Evolutionary conservation across 2,797 vertebrate species (phyloP), one percentile per base, ranked within the genome.

Genomic region (Pampus argenteus): DNA sequence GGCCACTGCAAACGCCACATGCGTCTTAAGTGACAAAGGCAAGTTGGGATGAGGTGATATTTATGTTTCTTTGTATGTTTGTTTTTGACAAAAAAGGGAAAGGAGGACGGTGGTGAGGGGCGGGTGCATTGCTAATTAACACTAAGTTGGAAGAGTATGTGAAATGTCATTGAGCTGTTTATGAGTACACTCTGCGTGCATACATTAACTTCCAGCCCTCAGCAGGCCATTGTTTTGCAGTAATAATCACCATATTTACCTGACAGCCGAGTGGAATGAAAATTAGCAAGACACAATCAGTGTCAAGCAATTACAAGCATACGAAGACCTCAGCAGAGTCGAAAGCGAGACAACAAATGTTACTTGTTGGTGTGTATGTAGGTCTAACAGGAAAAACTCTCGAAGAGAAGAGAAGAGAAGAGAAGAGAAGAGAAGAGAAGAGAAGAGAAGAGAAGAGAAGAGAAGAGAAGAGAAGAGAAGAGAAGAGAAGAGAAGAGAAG

Each of bases 111-210:
- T n/a, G n/a, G n/a, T n/a, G n/a, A 20, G 1, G 23, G 28, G 17
- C 29, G 56, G 10, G 59, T 66, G 7, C 10, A 6, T 36, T 36
- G 56, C 62, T 84, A 71, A 84, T 88, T 82, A 89, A 79, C 80
- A 76, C 55, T n/a, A 18, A 31, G 70, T 47, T 59, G 31, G 1
- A 31, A 52, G 74, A 11, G 15, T 23, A 49, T 66, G 44, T 52
- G 71, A 76, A 62, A 74, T 78, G 63, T 74, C 58, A 81, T 23
- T 1, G 29, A 58, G 63, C 60, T 36, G 61, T 13, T 47, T 64
- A 10, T 34, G 54, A 71, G 45, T 55, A 31, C 75, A 52, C 50
- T 61, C 11, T 0, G 31, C 9, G 28, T 44, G 78, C 78, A 78
- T 66, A 73, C 14, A 82, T 81, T 79, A 76, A 66, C 65, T 68